These are phyloP conservation scores for Torymus aiolomorphi DNA, from an alignment of 2,888 invertebrate genomes.

Conservation along the genomic window DNA sequence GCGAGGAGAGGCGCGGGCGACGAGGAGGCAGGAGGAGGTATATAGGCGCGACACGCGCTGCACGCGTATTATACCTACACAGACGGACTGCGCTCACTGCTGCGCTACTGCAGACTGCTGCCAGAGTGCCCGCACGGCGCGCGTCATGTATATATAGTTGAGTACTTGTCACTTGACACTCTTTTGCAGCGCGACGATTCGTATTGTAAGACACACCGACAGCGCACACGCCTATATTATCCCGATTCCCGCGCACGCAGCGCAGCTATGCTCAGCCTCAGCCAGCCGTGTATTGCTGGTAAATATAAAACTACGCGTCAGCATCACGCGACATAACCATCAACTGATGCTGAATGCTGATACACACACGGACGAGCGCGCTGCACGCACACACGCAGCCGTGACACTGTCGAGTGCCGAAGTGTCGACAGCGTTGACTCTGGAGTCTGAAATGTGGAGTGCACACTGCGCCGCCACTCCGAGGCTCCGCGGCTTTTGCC, in stretches of 20 bases:
- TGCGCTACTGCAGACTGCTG: no score
- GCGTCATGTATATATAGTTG: no score
- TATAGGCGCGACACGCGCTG: background rate
- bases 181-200: background rate
- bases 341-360: background rate
- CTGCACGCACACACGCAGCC: background rate
- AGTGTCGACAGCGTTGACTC: no score
- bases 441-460: no score
- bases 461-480: no score
- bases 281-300: slow-evolving; percentile 10
- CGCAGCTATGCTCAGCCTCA: no score
- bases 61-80: no score
- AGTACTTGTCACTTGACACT: background rate
- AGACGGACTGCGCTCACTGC: no score
- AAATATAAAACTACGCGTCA: slow-evolving; percentile 51
- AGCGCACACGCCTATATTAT: background rate
- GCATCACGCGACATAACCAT: slow-evolving; percentile 43
- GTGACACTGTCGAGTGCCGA: no score
- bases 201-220: background rate
- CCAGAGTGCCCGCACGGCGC: no score
- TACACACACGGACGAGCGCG: background rate
- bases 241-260: no score
- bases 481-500: background rate
- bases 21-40: background rate
- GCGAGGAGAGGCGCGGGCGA: slow-evolving; percentile 23